Evolutionary conservation across 2,888 invertebrate species (phyloP), one percentile per base, ranked within the genome.

Genomic region (Pseudeuparius sepicola): DNA sequence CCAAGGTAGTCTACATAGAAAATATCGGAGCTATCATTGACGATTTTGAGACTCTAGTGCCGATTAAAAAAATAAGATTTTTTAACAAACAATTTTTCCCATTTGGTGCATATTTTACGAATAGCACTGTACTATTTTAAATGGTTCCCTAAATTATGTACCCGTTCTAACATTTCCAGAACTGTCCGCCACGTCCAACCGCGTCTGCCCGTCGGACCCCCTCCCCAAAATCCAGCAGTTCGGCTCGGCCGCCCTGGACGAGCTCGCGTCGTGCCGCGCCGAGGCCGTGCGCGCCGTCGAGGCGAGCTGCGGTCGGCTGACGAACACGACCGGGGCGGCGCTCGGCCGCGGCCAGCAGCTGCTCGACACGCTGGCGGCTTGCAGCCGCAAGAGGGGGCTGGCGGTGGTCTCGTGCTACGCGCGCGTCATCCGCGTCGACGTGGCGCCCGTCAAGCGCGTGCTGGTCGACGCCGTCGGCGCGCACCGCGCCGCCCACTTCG

Each of bases 361-460:
- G 14, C 39, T 59, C 17, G 51, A 54, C 26, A 44, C 45, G 4
- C 30, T 59, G 33, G 38, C 47, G 4, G 44, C 39, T 4, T 59
- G 58, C 37, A 53, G 54, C 34, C 34, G 43, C 24, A 53, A 53
- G 36, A 27, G 39, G 1, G 53, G 48, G 4, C 39, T 55, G 16
- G 47, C 46, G 10, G 49, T 54, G 25, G 49, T 57, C 30, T 36
- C 47, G 15, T 60, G 59, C 34, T 59, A 58, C 38, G 53, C 50
- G 38, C 49, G 50, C 14, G 49, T 57, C 11, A 57, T 59, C 4
- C 41, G 41, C 2, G 43, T 40, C 7, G 52, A 54, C 14, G 52
- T 59, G 2, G 33, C 44, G 20, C 57, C 60, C 2, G 46, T 57
- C 9, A 60, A 59, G 42, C 30, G 34, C 6, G 41, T 45, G 13